Evolutionary conservation across 2,113 vertebrate species (phyloP).

Genomic region (Triplophysa tibetana): DNA sequence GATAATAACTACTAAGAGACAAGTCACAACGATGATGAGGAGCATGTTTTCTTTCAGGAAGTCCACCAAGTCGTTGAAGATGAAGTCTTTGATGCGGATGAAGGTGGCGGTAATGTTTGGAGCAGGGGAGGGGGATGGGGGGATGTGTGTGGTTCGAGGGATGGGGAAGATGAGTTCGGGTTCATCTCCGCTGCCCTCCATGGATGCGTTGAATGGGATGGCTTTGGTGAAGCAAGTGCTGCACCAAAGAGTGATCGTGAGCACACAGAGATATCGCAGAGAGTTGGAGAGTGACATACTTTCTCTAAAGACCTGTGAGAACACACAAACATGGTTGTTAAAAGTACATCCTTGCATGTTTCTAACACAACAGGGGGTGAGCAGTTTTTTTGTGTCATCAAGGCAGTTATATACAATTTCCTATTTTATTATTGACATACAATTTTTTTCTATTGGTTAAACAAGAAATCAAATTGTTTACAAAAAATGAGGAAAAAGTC

Average conservation of each 20-base stretch:
- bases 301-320: slow-evolving; percentile 54
- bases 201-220: slow-evolving; percentile 67
- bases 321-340: slow-evolving; percentile 13
- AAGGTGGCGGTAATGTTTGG: slow-evolving; percentile 75
- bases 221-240: slow-evolving; percentile 45
- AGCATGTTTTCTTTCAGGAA: slow-evolving; percentile 88
- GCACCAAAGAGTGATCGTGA: slow-evolving; percentile 64
- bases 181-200: slow-evolving; percentile 76
- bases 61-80: slow-evolving; percentile 81
- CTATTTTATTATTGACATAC: too few species aligned
- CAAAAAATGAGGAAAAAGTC: too few species aligned
- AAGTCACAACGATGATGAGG: slow-evolving; percentile 88
- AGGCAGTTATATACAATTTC: too few species aligned
- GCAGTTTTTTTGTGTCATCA: too few species aligned
- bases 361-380: too few species aligned
- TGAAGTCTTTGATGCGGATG: slow-evolving; percentile 77
- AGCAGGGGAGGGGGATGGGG: slow-evolving; percentile 37
- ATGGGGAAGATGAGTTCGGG: slow-evolving; percentile 74
- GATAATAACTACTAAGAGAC: slow-evolving; percentile 86
- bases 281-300: slow-evolving; percentile 63
- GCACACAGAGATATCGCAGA: slow-evolving; percentile 58
- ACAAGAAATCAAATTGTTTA: too few species aligned
- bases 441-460: too few species aligned
- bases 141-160: slow-evolving; percentile 49
- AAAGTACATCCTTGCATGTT: background rate